Base-by-base conservation (phyloP, 2,113 vertebrate genomes). In the Chelonoidis abingdonii region DNA sequence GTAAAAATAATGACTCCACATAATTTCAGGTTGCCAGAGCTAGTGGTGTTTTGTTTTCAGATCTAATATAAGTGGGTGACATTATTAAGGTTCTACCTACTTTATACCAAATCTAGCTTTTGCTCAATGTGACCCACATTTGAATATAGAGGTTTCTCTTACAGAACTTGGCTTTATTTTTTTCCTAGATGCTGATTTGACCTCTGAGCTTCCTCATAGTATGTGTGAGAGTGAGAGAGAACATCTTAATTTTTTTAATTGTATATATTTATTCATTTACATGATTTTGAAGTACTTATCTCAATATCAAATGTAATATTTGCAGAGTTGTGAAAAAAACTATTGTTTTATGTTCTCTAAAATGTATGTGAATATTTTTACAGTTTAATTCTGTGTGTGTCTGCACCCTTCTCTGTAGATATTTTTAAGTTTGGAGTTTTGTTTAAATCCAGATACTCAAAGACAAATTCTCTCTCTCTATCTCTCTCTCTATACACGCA, bases 151-250 rank as follows among this genome's bases (percentile, higher is more conserved):
- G 13, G 14, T 44, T 49, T 79, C 6, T 79, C 76, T 50, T 31
- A 27, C 8, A 79, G 49, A 49, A 79, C 3, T 12, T 41, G 41
- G 38, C 12, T 94, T 88, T 7, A 54, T 14, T 1, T 24, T 35
- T 35, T 53, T 22, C 69, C 84, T 8, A 88, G 89, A 85, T 57
- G 59, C 0, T 4, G 8, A 29, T 65, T 52, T 75, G 4, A 62
- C 72, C 5, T 49, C 0, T 57, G 31, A 31, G 1, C 75, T 82
- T 65, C 2, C 1, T 62, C 8, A 13, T 22, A 25, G 5, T 38
- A 24, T 2, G 8, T n/a, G 59, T 1, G 83, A 83, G 94, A 80
- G 11, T 4, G 5, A 10, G 35, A 54, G 3, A 7, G 83, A 82
- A 75, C 53, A 54, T 72, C 27, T 14, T 1, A 2, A 38, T 24